Percentiles rank a stretch among this genome's conserved stretches.
Evolutionary conservation across 2,888 invertebrate species (phyloP).

Genomic region (Temnothorax unifasciatus): DNA sequence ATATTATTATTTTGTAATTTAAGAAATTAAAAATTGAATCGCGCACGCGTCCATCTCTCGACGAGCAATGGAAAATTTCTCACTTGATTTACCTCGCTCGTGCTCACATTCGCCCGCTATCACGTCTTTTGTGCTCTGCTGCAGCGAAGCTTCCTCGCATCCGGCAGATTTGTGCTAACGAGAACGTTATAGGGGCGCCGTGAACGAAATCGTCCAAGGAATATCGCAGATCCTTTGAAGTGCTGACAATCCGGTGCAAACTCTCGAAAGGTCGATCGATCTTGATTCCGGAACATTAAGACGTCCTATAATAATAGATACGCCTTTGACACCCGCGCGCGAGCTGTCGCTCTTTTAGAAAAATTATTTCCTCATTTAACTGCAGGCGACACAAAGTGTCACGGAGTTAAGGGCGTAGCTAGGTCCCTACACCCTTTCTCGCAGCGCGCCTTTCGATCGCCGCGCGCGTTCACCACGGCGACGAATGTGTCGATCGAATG

Average conservation of each 20-base stretch:
- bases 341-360: constrained; percentile 49
- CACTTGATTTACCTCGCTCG: neutral
- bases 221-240: constrained; percentile 56
- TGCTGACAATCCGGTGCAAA: constrained; percentile 60
- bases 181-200: constrained; percentile 37
- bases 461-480: neutral
- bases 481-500: constrained; percentile 61
- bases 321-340: constrained; percentile 21
- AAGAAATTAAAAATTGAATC: constrained; percentile 2
- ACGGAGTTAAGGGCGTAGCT: constrained; percentile 53
- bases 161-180: constrained; percentile 32
- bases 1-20: neutral
- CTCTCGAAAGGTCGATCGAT: constrained; percentile 73
- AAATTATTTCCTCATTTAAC: constrained; percentile 60
- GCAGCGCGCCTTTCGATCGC: constrained; percentile 25
- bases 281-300: constrained; percentile 73
- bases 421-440: constrained; percentile 52
- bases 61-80: neutral
- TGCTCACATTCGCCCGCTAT: neutral
- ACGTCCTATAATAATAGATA: constrained; percentile 57
- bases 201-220: constrained; percentile 35
- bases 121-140: constrained; percentile 5
- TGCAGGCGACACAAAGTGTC: constrained; percentile 12
- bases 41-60: neutral
- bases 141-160: neutral